These are phyloP conservation scores for Dicerorhinus sumatrensis DNA, from an alignment of 2,113 vertebrate genomes.

Conservation along the genomic window DNA sequence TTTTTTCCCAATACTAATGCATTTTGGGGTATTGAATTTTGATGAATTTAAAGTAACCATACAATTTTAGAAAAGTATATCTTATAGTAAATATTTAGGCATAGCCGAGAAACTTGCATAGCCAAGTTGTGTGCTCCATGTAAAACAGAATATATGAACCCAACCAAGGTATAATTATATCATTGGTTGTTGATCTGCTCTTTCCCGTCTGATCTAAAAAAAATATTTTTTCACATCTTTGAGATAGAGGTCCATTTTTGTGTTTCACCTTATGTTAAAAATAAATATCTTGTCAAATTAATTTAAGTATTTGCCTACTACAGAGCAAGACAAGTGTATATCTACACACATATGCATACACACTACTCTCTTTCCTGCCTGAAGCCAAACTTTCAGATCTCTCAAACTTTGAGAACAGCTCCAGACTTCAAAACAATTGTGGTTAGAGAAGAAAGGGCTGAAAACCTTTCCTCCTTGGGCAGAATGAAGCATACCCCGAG, in stretches of 20 bases:
- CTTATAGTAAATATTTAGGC: not conserved
- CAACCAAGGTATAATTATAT: not conserved
- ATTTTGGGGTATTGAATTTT: not conserved
- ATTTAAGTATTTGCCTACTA: not conserved
- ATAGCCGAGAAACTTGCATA: not conserved
- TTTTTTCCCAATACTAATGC: not conserved
- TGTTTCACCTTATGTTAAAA: not conserved
- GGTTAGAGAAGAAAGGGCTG: not conserved
- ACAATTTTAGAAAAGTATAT: not conserved
- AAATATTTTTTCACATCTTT: not conserved
- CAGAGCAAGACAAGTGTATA: not conserved
- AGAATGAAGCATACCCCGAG: not conserved
- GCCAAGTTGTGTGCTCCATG: not conserved
- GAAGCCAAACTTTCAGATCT: not conserved
- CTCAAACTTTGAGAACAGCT: not conserved
- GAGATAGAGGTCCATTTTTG: not conserved
- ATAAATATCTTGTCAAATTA: conserved; percentile 23
- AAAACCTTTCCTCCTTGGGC: not conserved
- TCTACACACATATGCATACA: not conserved
- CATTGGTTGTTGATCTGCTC: not conserved
- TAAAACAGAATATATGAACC: not conserved
- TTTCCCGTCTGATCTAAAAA: not conserved
- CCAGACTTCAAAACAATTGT: not conserved
- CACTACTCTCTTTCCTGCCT: not conserved
- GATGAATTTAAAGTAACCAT: not conserved